These are phyloP conservation scores for Lepisosteus osseus DNA, from an alignment of 2,113 vertebrate genomes.

Conservation along the genomic window DNA sequence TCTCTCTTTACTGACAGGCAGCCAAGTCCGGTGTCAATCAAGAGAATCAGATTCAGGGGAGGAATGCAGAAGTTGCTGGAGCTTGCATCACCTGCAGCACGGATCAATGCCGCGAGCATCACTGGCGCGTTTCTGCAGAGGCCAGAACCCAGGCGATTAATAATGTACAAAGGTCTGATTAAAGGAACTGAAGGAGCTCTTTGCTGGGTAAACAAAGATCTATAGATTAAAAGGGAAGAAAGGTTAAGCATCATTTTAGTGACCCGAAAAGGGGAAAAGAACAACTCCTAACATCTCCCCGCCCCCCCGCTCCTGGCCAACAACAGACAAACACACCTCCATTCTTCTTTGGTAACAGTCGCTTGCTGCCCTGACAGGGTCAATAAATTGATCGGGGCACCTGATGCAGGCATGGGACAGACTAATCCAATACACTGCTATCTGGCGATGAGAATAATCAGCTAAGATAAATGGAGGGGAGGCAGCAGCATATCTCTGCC, in stretches of 20 bases:
- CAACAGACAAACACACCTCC: slow-evolving; percentile 60
- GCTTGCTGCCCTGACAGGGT: slow-evolving; percentile 75
- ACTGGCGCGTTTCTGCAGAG: slow-evolving; percentile 38
- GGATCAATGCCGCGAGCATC: slow-evolving; percentile 56
- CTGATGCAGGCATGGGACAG: slow-evolving; percentile 65
- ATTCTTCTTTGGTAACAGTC: slow-evolving; percentile 71
- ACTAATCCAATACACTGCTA: slow-evolving; percentile 67
- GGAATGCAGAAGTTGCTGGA: slow-evolving; percentile 40
- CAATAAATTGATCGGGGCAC: slow-evolving; percentile 78
- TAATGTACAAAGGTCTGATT: slow-evolving; percentile 67
- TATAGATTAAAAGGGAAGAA: slow-evolving; percentile 26
- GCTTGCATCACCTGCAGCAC: slow-evolving; percentile 21
- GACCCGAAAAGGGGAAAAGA: slow-evolving; percentile 49
- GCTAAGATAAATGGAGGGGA: slow-evolving; percentile 26
- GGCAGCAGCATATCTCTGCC: neutral
- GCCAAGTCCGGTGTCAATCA: slow-evolving; percentile 51
- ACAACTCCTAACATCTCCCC: slow-evolving; percentile 8
- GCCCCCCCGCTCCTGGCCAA: slow-evolving; percentile 9
- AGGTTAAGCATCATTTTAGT: slow-evolving; percentile 14
- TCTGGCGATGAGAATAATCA: slow-evolving; percentile 37
- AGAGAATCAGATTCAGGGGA: slow-evolving; percentile 56
- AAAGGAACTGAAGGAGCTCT: slow-evolving; percentile 64
- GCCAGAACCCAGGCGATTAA: slow-evolving; percentile 63
- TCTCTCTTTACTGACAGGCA: slow-evolving; percentile 39
- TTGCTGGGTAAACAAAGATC: slow-evolving; percentile 65